Conservation (phyloP, 2,888 invertebrate genomes). For the Blera fallax region DNA sequence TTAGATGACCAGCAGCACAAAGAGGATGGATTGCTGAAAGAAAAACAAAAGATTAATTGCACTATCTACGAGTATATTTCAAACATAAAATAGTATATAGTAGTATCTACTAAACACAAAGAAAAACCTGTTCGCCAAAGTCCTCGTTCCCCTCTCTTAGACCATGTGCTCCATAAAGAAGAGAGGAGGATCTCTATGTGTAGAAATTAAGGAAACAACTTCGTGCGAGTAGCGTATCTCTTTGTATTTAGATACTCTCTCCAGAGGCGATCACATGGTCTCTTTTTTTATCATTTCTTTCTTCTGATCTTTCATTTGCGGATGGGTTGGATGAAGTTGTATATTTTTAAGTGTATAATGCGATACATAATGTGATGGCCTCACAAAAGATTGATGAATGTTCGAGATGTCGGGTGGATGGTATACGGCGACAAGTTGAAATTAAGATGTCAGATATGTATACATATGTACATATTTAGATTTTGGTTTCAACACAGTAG, state of each 20-base stretch:
- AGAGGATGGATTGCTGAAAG: not conserved
- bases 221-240: too few species aligned
- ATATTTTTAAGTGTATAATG: not conserved
- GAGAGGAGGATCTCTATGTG: not conserved
- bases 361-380: not conserved
- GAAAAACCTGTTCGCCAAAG: constrained; percentile 1
- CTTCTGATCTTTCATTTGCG: not conserved
- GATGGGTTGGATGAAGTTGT: not conserved
- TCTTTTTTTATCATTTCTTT: not conserved
- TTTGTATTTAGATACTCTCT: not conserved
- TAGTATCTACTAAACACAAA: not conserved
- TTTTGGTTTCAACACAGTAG: too few species aligned
- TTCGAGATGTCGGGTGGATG: too few species aligned
- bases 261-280: not conserved
- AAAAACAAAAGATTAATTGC: not conserved
- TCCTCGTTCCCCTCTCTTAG: not conserved
- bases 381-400: not conserved
- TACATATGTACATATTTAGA: too few species aligned
- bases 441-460: not conserved
- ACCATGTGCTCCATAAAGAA: constrained; percentile 2
- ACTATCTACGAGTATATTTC: not conserved
- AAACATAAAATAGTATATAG: not conserved
- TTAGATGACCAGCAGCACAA: not conserved
- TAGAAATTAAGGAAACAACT: not conserved
- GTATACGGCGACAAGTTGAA: not conserved